Conservation (phyloP, 2,888 invertebrate species). For the Thyatira batis region DNA sequence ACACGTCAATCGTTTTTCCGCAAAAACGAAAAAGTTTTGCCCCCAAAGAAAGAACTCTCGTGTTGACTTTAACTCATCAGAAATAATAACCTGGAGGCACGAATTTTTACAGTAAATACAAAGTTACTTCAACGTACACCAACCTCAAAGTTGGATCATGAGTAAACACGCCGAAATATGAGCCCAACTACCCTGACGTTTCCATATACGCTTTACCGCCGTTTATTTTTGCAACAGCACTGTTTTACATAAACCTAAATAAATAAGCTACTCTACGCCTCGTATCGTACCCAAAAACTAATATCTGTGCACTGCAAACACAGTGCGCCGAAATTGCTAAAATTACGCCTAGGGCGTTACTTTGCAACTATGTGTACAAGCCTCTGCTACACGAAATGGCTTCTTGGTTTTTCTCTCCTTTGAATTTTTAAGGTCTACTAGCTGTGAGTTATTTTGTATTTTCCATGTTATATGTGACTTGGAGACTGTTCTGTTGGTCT, state of each 20-base stretch:
- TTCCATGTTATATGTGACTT: conserved; percentile 10
- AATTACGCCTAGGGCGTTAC: conserved; percentile 42
- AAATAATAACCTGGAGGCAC: background rate
- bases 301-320: conserved; percentile 55
- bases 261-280: conserved; percentile 40
- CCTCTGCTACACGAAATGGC: conserved; percentile 24
- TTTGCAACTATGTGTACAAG: conserved; percentile 38
- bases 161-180: background rate
- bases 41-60: too few species aligned
- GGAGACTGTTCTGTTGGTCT: background rate
- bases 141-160: background rate
- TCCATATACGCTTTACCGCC: conserved; percentile 11
- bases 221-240: conserved; percentile 33
- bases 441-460: conserved; percentile 15
- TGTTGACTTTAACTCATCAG: background rate
- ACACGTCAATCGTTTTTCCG: too few species aligned
- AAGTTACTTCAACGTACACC: background rate
- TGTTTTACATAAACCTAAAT: conserved; percentile 38
- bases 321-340: conserved; percentile 47
- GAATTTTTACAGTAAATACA: background rate
- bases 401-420: conserved; percentile 36
- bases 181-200: conserved; percentile 6
- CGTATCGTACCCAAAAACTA: conserved; percentile 47
- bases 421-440: conserved; percentile 35
- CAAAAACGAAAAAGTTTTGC: too few species aligned